Conservation (phyloP, 2,888 invertebrate genomes). For the Napeogenes inachia region DNA sequence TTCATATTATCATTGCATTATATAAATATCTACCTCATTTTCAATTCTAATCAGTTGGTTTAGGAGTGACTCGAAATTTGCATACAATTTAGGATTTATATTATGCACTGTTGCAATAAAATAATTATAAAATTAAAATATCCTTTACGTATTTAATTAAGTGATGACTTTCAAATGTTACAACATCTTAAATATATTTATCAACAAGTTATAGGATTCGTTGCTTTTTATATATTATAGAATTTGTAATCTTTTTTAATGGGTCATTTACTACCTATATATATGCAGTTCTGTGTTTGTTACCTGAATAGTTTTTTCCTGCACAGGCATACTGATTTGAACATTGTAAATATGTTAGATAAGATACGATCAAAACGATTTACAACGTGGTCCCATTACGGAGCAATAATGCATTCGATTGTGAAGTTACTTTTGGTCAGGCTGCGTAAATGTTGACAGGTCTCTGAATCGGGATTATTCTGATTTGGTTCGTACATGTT, state of each 20-base stretch:
- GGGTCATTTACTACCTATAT: no score
- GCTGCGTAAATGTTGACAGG: constrained; percentile 12
- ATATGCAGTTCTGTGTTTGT: no score
- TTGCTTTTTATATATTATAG: no score
- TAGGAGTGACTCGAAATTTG: not conserved
- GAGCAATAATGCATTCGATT: constrained; percentile 33
- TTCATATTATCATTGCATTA: constrained; percentile 3
- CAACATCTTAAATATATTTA: no score
- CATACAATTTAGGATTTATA: constrained; percentile 4
- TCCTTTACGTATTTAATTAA: no score
- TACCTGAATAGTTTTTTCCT: no score
- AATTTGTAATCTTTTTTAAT: no score
- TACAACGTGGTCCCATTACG: constrained; percentile 32
- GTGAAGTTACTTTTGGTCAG: constrained; percentile 26
- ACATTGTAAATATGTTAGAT: no score
- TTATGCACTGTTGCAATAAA: not conserved
- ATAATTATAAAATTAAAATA: not conserved
- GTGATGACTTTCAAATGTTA: no score
- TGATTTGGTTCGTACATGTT: not conserved
- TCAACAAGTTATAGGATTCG: no score
- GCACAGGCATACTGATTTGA: no score
- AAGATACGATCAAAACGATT: no score
- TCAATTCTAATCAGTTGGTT: not conserved
- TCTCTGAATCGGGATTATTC: not conserved
- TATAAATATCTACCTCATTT: constrained; percentile 2